A percentile compares a stretch with the other conserved stretches of the same genome.
Conservation (phyloP, 2,797 vertebrate species). For the Antennarius maculatus region DNA sequence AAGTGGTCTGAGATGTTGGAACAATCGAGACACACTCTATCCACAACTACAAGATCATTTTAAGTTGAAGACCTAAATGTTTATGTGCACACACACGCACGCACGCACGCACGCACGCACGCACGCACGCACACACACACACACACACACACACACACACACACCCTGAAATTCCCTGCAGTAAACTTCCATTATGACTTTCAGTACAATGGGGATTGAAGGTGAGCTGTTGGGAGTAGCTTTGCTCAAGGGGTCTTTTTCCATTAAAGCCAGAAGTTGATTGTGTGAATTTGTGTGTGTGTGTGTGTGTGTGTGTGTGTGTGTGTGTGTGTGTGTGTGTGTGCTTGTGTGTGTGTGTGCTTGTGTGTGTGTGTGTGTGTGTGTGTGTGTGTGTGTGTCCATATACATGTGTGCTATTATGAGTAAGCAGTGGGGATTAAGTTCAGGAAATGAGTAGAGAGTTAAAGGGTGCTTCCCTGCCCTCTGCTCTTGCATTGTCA, state of each 20-base stretch:
- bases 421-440: conserved; percentile 87
- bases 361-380: conserved; percentile 41
- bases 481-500: conserved; percentile 75
- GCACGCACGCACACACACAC: neutral
- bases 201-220: conserved; percentile 64
- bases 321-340: conserved; percentile 20
- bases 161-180: conserved; percentile 40
- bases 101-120: neutral
- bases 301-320: conserved; percentile 39
- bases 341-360: conserved; percentile 35
- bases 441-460: conserved; percentile 86
- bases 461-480: conserved; percentile 76
- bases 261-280: conserved; percentile 62
- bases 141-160: neutral
- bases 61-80: conserved; percentile 31
- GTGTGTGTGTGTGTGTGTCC: conserved; percentile 32
- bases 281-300: conserved; percentile 65
- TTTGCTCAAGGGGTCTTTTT: conserved; percentile 54
- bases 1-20: conserved; percentile 53
- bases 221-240: conserved; percentile 65
- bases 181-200: conserved; percentile 61
- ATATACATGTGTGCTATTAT: conserved; percentile 68
- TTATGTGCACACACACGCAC: neutral
- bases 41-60: conserved; percentile 59
- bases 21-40: conserved; percentile 41